These are phyloP conservation scores for Falco biarmicus DNA, from an alignment of 2,797 vertebrate genomes.

Conservation along the genomic window DNA sequence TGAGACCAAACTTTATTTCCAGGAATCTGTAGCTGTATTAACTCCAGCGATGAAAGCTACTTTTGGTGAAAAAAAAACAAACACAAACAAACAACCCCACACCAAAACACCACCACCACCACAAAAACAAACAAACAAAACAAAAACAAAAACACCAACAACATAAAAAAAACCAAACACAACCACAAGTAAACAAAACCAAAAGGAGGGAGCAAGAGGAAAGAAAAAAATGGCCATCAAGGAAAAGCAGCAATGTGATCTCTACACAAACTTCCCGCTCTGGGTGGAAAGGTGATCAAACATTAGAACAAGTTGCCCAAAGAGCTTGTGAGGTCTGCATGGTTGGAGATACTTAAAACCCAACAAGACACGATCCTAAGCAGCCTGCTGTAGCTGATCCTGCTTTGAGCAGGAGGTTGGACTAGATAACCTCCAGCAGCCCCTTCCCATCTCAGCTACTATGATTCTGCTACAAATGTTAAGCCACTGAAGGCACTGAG, in stretches of 20 bases:
- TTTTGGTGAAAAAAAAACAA: neutral
- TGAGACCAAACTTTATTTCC: neutral
- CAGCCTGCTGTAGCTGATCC: neutral
- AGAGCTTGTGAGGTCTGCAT: neutral
- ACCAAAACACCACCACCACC: neutral
- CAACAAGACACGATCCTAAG: neutral
- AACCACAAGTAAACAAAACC: neutral
- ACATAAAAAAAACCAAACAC: fast-evolving
- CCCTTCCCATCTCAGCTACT: neutral
- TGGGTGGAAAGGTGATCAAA: neutral
- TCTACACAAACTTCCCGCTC: neutral
- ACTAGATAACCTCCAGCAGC: neutral
- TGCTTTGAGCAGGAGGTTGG: neutral
- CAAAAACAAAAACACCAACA: fast-evolving
- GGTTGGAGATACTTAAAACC: neutral
- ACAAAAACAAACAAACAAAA: neutral
- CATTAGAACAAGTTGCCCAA: neutral
- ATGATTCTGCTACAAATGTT: neutral
- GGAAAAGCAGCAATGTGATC: neutral
- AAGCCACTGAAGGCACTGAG: neutral
- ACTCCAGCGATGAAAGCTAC: neutral
- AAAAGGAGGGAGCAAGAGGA: neutral
- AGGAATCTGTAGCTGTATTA: neutral
- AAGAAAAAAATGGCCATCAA: neutral
- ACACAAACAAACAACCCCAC: neutral